phyloP scores from a whole-genome alignment of 2,113 vertebrate species.

The Sphyrna mokarran region DNA sequence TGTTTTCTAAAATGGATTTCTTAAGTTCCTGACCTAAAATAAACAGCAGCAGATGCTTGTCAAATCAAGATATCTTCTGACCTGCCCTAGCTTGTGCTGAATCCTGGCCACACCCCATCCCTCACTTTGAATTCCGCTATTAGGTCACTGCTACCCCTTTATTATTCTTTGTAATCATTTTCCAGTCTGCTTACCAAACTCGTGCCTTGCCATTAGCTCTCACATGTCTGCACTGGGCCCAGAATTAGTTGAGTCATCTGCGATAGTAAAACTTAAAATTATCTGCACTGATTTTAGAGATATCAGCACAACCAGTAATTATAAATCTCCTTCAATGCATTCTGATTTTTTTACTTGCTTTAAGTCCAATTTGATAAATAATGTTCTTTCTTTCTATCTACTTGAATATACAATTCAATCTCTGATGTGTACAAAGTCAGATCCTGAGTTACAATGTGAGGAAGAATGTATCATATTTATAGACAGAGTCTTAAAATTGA shows the following conservation, averaged over 20 bases:
- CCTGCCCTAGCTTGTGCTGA: constrained; percentile 30
- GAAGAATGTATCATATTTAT: background rate
- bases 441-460: background rate
- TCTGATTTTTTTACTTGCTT: background rate
- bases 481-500: background rate
- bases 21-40: background rate
- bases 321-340: background rate
- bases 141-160: background rate
- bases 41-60: constrained; percentile 24
- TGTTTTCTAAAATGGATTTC: background rate
- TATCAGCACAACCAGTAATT: background rate
- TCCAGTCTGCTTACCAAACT: background rate
- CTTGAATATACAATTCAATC: background rate
- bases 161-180: background rate
- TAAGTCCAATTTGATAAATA: no score
- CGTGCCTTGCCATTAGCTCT: background rate
- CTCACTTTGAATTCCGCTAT: background rate
- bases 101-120: background rate
- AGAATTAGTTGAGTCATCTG: background rate
- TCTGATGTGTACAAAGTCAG: background rate
- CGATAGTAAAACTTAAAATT: background rate
- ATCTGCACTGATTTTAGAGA: background rate
- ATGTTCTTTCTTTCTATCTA: background rate
- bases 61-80: background rate
- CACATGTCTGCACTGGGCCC: background rate